phyloP scores from a whole-genome alignment of 2,888 invertebrate species.

The Amblyjoppa fuscipennis region DNA sequence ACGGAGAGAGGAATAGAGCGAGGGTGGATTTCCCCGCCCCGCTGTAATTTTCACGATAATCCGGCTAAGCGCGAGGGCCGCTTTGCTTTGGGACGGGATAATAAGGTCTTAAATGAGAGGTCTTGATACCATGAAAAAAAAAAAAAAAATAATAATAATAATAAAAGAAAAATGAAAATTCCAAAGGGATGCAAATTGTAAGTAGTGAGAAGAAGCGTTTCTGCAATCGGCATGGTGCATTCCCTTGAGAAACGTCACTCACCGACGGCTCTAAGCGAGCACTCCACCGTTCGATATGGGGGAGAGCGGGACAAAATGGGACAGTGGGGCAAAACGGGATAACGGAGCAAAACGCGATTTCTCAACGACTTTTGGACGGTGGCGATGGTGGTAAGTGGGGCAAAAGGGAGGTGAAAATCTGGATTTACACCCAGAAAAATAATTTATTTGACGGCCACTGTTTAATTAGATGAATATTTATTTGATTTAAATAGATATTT shows the following conservation, averaged over 20 bases:
- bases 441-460: no score
- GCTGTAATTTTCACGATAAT: slow-evolving; percentile 63
- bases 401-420: no score
- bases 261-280: background rate
- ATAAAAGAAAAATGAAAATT: background rate
- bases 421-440: no score
- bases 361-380: no score
- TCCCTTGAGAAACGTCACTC: background rate
- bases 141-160: no score
- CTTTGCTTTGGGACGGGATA: slow-evolving; percentile 47
- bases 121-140: slow-evolving; percentile 41
- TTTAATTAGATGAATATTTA: no score
- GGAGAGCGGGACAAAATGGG: no score
- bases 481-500: no score
- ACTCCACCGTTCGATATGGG: no score
- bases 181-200: background rate
- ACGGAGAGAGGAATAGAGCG: slow-evolving; percentile 22
- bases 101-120: slow-evolving; percentile 45
- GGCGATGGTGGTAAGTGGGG: no score
- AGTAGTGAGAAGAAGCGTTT: background rate
- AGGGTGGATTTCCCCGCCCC: slow-evolving; percentile 43
- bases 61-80: slow-evolving; percentile 36
- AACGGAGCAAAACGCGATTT: no score
- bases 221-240: background rate
- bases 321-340: no score